A percentile compares a stretch with the other conserved stretches of the same genome.
Evolutionary conservation across 2,113 vertebrate genomes (phyloP).

Genomic region (Raja brachyura): DNA sequence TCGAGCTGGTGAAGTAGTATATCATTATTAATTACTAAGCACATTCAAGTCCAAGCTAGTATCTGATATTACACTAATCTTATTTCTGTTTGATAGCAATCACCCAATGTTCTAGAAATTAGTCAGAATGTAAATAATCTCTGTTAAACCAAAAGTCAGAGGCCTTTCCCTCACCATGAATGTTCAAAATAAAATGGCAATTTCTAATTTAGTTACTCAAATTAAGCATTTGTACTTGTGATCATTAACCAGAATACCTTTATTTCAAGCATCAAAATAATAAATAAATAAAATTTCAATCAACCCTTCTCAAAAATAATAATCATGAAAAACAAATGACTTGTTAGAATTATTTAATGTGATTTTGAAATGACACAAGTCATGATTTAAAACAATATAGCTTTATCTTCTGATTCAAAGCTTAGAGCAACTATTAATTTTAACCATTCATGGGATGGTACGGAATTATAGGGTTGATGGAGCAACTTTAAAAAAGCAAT

Average conservation of each 20-base stretch:
- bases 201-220: background rate
- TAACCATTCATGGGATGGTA: background rate
- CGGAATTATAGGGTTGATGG: background rate
- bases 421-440: background rate
- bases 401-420: background rate
- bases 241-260: background rate
- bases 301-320: background rate
- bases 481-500: background rate
- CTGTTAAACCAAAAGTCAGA: background rate
- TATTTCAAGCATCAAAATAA: background rate
- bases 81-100: background rate
- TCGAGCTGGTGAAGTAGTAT: background rate
- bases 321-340: background rate
- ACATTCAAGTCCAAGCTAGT: background rate
- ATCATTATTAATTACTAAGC: background rate
- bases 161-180: background rate
- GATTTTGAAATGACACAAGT: background rate
- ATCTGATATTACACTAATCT: background rate
- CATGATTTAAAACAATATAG: background rate
- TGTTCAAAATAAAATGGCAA: background rate
- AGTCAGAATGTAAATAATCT: background rate
- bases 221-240: background rate
- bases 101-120: background rate
- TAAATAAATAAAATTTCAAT: background rate
- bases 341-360: conserved; percentile 6